Evolutionary conservation across 2,888 invertebrate genomes (phyloP), one percentile per base, ranked within the genome.

Genomic region (Minunthozetes semirufus): DNA sequence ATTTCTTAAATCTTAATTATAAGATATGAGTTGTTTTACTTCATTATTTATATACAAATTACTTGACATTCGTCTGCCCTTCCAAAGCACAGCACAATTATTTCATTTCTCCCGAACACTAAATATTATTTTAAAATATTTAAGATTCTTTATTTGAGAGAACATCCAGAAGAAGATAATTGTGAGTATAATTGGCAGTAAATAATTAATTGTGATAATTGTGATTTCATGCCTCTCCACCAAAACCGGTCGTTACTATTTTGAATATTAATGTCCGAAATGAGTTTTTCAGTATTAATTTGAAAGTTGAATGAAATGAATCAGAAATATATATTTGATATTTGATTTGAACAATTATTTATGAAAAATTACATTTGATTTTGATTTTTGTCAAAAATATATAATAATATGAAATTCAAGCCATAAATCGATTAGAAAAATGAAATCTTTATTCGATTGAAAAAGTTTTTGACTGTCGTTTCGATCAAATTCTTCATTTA

Each of bases 1-100:
- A 66, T 38, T 66, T 66, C n/a, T 66, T 38, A 66, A 19, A 19
- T 66, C 66, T 66, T 66, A 66, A 66, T 66, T 66, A 66, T 66
- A 66, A 66, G 48, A 17, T 48, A 48, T 17, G 46, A 11, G 48
- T 15, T 48, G 3, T 48, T 48, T 48, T 17, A 48, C 3, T 15
- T 48, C 48, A 48, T 48, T 48, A 48, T n/a, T 17, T 48, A 48
- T 48, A n/a, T 48, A 48, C 17, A 48, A 48, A 48, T n/a, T 48
- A 17, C 48, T 48, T 48, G 15, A 48, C 48, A 19, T 13, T 59
- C 19, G 59, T 59, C 59, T 59, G 59, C 17, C 59, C 59, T 59
- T 59, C 59, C 11, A 59, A 19, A 59, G 22, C 48, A 48, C 48
- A 17, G n/a, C 11, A 48, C 48, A 48, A 48, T 48, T 48, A 48